Conservation (phyloP, 2,888 invertebrate genomes). For the Drosophila testacea region DNA sequence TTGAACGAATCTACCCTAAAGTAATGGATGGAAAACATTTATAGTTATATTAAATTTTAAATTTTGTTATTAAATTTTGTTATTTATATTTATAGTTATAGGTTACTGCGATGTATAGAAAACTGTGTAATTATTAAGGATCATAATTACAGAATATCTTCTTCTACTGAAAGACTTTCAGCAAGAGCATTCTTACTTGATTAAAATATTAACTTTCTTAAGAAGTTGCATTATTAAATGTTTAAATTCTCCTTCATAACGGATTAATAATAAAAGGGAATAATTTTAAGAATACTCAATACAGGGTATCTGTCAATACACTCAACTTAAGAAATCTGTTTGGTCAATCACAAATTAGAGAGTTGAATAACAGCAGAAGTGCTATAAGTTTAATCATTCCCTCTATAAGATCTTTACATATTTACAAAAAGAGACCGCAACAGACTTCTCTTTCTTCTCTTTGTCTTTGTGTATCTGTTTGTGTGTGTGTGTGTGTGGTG, state of each 20-base stretch:
- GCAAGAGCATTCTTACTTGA: too few species aligned
- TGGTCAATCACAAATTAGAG: background rate
- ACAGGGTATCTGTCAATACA: background rate
- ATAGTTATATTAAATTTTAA: too few species aligned
- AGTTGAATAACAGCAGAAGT: background rate
- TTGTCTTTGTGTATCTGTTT: constrained; percentile 6
- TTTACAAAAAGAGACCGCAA: constrained; percentile 3
- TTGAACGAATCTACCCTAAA: too few species aligned
- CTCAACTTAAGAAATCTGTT: background rate
- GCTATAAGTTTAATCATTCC: background rate
- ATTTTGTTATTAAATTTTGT: too few species aligned
- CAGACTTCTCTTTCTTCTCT: background rate
- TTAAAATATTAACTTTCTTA: too few species aligned
- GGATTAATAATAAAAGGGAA: background rate
- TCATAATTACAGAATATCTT: too few species aligned
- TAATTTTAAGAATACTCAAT: background rate
- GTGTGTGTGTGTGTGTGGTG: background rate
- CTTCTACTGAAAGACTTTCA: too few species aligned
- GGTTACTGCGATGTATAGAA: too few species aligned
- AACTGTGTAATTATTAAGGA: too few species aligned
- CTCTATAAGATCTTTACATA: constrained; percentile 3
- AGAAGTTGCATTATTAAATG: background rate
- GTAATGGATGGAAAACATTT: too few species aligned
- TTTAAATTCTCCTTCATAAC: background rate
- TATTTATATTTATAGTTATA: too few species aligned